Base-by-base conservation (phyloP, 2,797 vertebrate species). In the Scomberomorus guttatus region DNA sequence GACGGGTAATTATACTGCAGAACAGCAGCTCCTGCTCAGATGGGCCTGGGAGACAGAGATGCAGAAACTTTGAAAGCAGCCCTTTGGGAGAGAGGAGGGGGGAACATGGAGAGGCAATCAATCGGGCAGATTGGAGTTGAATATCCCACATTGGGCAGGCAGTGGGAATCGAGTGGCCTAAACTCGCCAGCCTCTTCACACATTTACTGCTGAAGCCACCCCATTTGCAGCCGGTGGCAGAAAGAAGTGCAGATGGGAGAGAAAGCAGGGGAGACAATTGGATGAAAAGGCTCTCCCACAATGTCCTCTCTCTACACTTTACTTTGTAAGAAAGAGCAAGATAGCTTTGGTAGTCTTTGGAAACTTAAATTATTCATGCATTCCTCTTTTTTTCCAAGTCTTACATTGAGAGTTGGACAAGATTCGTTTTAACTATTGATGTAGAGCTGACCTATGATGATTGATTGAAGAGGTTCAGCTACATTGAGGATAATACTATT, bases 1-100 rank as follows among this genome's bases (percentile, higher is more conserved):
- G 88, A 91, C 52, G 88, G 93, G 85, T 93, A 94, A 95, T 95
- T 95, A 93, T 92, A 79, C 79, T 68, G 78, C 70, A 84, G 79
- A 86, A 68, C 72, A 74, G 76, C 62, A 75, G 72, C 76, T 29
- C 72, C 68, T 67, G 79, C 76, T 86, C 81, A 65, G 67, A 77
- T 76, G 39, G 46, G 65, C 71, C 77, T 66, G 61, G 54, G 90
- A 87, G 80, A 88, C 84, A 80, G 87, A 92, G 88, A 92, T 89
- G 89, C 93, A 93, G 89, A 90, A 90, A 89, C 85, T 88, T 90
- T 73, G 80, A 87, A 79, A 92, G 80, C 72, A 76, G 81, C 69
- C 77, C 34, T 46, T 3, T 52, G 75, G 64, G 81, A 73, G 39
- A n/a, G 73, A 58, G 67, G 56, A 27, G 59, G n/a, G 1, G 57